These are phyloP conservation scores for Hanleya hanleyi DNA, from an alignment of 2,888 invertebrate genomes.

Conservation along the genomic window DNA sequence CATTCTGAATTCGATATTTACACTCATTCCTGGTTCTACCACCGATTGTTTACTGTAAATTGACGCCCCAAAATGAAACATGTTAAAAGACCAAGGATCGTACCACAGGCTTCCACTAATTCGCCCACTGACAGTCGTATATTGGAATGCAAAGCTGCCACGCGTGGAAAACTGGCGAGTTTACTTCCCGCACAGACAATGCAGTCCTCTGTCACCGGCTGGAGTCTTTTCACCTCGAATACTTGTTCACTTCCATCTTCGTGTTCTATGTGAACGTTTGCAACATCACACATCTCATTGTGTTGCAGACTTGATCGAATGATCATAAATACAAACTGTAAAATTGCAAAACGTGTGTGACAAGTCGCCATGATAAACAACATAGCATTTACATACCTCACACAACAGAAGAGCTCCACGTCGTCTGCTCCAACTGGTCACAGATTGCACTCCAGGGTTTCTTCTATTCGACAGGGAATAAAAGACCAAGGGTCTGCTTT, in stretches of 20 bases:
- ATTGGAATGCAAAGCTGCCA: not conserved
- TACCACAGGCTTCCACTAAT: not conserved
- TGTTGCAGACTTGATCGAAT: not conserved
- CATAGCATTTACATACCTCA: conserved; percentile 27
- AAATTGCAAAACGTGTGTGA: conserved; percentile 10
- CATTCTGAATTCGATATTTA: too few species aligned
- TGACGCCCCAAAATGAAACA: too few species aligned
- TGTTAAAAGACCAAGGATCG: too few species aligned
- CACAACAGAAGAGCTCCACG: too few species aligned
- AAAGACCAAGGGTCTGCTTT: too few species aligned
- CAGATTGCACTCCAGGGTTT: too few species aligned
- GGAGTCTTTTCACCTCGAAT: conserved; percentile 57
- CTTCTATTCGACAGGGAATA: too few species aligned
- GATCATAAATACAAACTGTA: conserved; percentile 27
- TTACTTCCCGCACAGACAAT: conserved; percentile 7
- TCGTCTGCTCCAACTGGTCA: too few species aligned
- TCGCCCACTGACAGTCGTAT: not conserved
- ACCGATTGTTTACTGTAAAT: too few species aligned
- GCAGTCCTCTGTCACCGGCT: conserved; percentile 50
- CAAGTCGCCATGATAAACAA: conserved; percentile 50
- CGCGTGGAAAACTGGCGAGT: not conserved
- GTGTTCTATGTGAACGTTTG: conserved; percentile 59
- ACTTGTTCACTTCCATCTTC: conserved; percentile 61
- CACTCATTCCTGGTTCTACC: too few species aligned
- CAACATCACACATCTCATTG: conserved; percentile 39